These are phyloP conservation scores for Dicaeum eximium DNA, from an alignment of 2,113 vertebrate genomes.

Conservation along the genomic window DNA sequence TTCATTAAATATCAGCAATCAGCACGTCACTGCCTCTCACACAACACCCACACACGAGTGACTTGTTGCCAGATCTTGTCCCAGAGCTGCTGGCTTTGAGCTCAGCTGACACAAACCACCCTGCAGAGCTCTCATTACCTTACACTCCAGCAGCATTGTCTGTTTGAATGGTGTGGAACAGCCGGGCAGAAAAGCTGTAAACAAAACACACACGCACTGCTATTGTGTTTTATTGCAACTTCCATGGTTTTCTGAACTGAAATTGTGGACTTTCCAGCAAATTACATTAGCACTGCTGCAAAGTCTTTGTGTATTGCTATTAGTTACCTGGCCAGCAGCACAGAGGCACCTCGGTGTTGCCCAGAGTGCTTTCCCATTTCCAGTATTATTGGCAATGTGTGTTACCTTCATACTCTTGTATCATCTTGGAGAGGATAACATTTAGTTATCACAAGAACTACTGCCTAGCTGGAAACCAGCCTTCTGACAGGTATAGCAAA, in stretches of 20 bases:
- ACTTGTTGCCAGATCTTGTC: neutral
- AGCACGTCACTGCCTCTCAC: fast-evolving
- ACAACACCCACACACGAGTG: neutral
- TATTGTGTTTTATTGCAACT: neutral
- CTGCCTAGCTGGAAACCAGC: neutral
- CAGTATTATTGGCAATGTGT: neutral
- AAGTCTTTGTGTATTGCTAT: neutral
- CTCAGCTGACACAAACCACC: neutral
- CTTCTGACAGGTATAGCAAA: neutral
- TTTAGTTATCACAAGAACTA: neutral
- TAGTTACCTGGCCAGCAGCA: neutral
- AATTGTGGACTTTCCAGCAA: neutral
- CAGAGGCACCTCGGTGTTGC: neutral
- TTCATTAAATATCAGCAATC: neutral
- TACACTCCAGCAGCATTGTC: neutral
- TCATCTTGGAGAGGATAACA: neutral
- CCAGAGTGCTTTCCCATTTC: neutral
- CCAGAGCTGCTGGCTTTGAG: neutral
- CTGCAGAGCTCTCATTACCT: neutral
- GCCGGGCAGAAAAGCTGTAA: neutral
- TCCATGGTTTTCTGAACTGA: neutral
- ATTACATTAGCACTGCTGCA: neutral
- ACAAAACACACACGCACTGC: neutral
- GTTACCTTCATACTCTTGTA: neutral
- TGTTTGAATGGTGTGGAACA: neutral